These are phyloP conservation scores for Corapipo altera DNA, from an alignment of 2,113 vertebrate species.

Conservation along the genomic window DNA sequence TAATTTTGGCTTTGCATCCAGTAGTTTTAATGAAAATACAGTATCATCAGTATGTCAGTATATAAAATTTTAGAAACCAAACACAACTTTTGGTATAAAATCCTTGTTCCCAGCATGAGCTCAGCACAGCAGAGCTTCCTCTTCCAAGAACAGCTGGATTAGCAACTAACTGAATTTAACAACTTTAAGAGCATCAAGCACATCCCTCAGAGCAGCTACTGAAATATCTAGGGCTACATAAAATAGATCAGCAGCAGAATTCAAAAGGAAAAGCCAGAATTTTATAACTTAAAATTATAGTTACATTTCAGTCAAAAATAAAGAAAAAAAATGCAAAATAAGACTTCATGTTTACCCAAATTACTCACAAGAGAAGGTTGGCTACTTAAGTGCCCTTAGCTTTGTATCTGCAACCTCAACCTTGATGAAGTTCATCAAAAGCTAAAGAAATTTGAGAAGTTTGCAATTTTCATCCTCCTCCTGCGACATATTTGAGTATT, in stretches of 20 bases:
- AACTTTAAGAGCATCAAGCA: not conserved
- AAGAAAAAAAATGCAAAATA: not conserved
- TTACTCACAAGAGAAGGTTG: not conserved
- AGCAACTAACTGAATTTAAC: not conserved
- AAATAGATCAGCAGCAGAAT: not conserved
- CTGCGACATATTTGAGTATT: not conserved
- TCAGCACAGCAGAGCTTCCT: not conserved
- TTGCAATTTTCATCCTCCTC: not conserved
- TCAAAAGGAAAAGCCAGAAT: not conserved
- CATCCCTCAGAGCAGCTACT: not conserved
- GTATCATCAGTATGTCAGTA: not conserved
- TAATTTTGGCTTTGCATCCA: not conserved
- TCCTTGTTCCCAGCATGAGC: not conserved
- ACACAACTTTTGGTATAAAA: not conserved
- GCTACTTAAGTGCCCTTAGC: rapidly evolving
- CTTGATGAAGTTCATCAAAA: not conserved
- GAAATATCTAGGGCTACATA: not conserved
- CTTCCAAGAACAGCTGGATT: not conserved
- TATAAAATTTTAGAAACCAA: not conserved
- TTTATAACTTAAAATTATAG: not conserved
- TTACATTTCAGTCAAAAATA: not conserved
- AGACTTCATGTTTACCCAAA: not conserved
- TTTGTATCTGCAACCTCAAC: not conserved
- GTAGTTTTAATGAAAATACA: not conserved
- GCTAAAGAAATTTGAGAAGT: not conserved